Base-by-base conservation (phyloP, 2,113 vertebrate species). In the Dendropsophus ebraccatus region DNA sequence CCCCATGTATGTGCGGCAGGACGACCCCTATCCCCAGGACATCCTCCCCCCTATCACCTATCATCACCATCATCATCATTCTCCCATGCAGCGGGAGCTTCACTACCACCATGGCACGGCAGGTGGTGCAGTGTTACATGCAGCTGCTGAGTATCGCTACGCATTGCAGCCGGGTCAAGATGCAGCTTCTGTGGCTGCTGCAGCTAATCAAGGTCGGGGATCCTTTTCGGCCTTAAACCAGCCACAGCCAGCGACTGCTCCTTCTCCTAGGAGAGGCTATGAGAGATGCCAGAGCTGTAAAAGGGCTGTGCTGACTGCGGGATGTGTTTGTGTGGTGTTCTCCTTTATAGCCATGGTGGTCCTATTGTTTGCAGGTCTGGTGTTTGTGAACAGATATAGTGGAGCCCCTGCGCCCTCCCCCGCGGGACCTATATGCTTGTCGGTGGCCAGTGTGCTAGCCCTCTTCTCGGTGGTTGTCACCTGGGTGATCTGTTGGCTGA, bases 331-430 rank as follows among this genome's bases (percentile, higher is more conserved):
- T 93, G 95, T 97, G 5, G 94, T 97, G 84, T 96, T 97, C 92
- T 97, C 96, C 60, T 96, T 97, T 73, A 93, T 98, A 41, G 95
- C 96, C 92, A 97, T 98, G 97, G 94, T 97, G 88, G 96, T 97
- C 90, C 86, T 98, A 91, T 94, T 98, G 62, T 98, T 98, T 93
- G 96, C 96, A 91, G 97, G 96, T 90, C 95, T 97, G 87, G 96
- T 98, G 90, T 98, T 98, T 76, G 96, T 97, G 91, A 96, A 98
- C 92, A 96, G 95, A 86, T 96, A 96, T 92, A 49, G 88, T 0
- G 86, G 87, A 28, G 88, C 88, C 17, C 87, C 90, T 25, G 93
- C 95, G 3, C 95, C 96, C 14, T 97, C 96, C 73, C 96, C 96
- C 3, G 96, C 96, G 80, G 97, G 96, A 75, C 96, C 96, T 80